phyloP scores from a whole-genome alignment of 2,888 invertebrate genomes.

The Drosophila colorata region DNA sequence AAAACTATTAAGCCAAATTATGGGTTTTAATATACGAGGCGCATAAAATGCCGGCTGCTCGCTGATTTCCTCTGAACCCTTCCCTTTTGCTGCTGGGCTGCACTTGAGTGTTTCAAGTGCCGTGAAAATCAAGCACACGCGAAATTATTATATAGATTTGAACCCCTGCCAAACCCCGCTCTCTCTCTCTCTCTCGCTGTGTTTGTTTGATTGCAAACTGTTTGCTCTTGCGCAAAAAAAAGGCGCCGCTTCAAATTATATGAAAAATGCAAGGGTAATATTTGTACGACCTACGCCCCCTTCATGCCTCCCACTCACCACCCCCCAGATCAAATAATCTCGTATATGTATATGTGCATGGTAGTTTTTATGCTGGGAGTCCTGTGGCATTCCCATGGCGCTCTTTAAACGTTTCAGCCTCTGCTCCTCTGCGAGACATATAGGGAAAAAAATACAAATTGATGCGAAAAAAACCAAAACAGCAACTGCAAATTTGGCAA shows the following conservation, averaged over 20 bases:
- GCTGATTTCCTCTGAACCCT: slow-evolving; percentile 40
- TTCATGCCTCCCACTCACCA: neutral
- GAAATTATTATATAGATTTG: slow-evolving; percentile 77
- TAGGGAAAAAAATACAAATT: slow-evolving; percentile 48
- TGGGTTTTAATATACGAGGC: slow-evolving; percentile 82
- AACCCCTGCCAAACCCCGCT: slow-evolving; percentile 34
- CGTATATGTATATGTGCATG: slow-evolving; percentile 4
- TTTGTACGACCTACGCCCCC: slow-evolving; percentile 56
- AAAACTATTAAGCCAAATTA: slow-evolving; percentile 83
- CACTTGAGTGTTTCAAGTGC: slow-evolving; percentile 73
- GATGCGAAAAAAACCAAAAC: slow-evolving; percentile 18
- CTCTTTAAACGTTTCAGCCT: slow-evolving; percentile 68
- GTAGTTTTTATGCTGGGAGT: slow-evolving; percentile 19
- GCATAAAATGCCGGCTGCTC: slow-evolving; percentile 65
- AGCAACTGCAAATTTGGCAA: slow-evolving; percentile 37
- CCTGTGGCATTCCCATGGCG: slow-evolving; percentile 66
- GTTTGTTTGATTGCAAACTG: slow-evolving; percentile 71
- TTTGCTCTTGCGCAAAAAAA: slow-evolving; percentile 53
- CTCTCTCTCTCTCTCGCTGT: neutral
- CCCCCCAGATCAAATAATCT: slow-evolving; percentile 36
- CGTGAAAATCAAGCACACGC: slow-evolving; percentile 79
- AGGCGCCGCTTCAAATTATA: slow-evolving; percentile 54
- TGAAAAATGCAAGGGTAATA: slow-evolving; percentile 74
- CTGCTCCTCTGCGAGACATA: slow-evolving; percentile 48
- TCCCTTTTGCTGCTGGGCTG: slow-evolving; percentile 10